phyloP scores from a whole-genome alignment of 2,797 vertebrate genomes.

The Crenichthys baileyi region DNA sequence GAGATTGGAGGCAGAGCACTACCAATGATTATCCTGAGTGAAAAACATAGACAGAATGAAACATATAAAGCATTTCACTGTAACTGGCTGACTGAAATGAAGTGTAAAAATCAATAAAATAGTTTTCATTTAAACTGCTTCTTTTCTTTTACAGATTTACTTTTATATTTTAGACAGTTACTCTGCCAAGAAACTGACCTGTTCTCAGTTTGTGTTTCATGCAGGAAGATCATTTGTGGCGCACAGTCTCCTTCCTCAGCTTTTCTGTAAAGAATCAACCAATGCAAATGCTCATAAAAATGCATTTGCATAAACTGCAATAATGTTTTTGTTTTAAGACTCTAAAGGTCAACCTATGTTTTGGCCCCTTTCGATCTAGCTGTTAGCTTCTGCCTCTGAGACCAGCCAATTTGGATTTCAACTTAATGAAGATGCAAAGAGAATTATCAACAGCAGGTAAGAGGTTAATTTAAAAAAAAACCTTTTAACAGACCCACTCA shows the following conservation, averaged over 20 bases:
- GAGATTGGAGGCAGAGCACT: too few relatives aligned
- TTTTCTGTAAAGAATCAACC: too few relatives aligned
- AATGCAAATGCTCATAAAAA: too few relatives aligned
- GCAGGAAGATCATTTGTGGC: background rate
- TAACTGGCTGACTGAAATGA: too few relatives aligned
- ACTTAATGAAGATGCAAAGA: background rate
- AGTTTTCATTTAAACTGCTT: too few relatives aligned
- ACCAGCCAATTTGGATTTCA: background rate
- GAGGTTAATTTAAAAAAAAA: background rate
- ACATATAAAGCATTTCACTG: too few relatives aligned
- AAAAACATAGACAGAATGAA: too few relatives aligned
- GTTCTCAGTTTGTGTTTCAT: background rate
- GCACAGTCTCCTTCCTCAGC: too few relatives aligned
- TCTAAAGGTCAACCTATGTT: background rate
- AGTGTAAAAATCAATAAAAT: too few relatives aligned
- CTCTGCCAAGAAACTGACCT: background rate
- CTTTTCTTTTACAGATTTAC: background rate
- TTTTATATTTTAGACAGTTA: background rate
- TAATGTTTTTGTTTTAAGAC: background rate
- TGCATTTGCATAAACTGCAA: too few relatives aligned
- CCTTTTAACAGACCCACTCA: background rate
- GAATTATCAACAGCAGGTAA: background rate
- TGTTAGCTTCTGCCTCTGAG: background rate
- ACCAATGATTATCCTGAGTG: too few relatives aligned
- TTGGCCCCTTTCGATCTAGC: background rate